Base-by-base conservation (phyloP, 2,797 vertebrate genomes). In the Anomalospiza imberbis region DNA sequence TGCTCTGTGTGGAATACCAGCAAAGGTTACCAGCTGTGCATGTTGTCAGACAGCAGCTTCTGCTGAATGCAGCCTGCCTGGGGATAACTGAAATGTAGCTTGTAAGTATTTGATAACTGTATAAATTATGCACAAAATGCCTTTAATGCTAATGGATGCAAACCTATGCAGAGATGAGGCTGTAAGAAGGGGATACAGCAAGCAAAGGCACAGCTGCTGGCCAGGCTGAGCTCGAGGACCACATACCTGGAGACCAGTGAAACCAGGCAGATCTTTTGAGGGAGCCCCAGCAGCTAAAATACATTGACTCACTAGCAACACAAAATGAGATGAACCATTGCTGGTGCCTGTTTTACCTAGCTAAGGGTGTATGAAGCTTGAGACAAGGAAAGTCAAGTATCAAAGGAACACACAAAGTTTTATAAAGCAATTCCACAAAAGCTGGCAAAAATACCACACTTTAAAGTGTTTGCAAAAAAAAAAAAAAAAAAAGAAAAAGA, bases 21-120 rank as follows among this genome's bases (percentile, higher is more conserved):
- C 79, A 96, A 96, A 96, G 94, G 90, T 94, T 96, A 97, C 95
- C 92, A 96, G 95, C 91, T 92, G 88, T 88, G 95, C 93, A 53
- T 88, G 72, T 95, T 88, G 87, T 66, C 68, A 93, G 92, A 93
- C 65, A 85, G 75, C 72, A 88, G 80, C 86, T 95, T 96, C 75
- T 92, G 84, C 88, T 54, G 81, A 94, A 86, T 65, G 67, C 78
- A 83, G 91, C 25, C 85, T 94, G 75, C 89, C 92, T 38, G 58
- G 82, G 93, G 91, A 94, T 58, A 91, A 55, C 78, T 77, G 83
- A 84, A 94, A 85, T 19, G 62, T 38, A 81, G 75, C 91, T 73
- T 75, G 36, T 70, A 94, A 95, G 91, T 89, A 78, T 88, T 93
- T 85, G 78, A 55, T 95, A 96, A 93, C 84, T 79, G 73, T 72